These are phyloP conservation scores for Embidobia sp. DNA, from an alignment of 2,888 invertebrate genomes.

Conservation along the genomic window DNA sequence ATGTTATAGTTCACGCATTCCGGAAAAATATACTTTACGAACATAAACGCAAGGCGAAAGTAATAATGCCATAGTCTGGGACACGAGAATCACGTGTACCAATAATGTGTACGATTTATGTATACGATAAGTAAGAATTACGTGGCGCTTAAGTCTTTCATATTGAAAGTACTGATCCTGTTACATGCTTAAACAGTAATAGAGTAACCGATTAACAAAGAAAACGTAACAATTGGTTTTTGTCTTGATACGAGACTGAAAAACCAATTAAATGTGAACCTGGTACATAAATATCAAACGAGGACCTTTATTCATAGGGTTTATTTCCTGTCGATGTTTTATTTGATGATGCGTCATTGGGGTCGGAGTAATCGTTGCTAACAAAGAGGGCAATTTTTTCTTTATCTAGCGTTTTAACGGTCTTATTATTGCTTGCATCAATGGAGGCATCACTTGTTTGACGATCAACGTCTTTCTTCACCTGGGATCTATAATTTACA, in stretches of 20 bases:
- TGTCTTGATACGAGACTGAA: conserved; percentile 53
- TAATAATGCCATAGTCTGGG: conserved; percentile 40
- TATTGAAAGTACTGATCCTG: conserved; percentile 47
- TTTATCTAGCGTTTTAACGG: conserved; percentile 58
- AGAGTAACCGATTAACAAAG: conserved; percentile 19
- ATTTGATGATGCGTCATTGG: conserved; percentile 58
- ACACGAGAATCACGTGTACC: conserved; percentile 15
- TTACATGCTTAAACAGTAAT: conserved; percentile 47
- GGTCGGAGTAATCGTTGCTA: conserved; percentile 71
- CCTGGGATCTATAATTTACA: conserved; percentile 54
- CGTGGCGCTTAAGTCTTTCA: conserved; percentile 48
- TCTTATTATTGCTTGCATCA: conserved; percentile 37
- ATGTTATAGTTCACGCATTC: conserved; percentile 26
- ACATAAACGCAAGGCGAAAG: conserved; percentile 33
- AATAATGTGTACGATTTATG: conserved; percentile 33
- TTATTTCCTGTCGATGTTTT: conserved; percentile 19
- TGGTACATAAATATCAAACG: conserved; percentile 19
- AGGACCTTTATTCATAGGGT: conserved; percentile 15
- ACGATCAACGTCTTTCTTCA: conserved; percentile 55
- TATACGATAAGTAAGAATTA: conserved; percentile 43
- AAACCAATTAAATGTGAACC: conserved; percentile 16
- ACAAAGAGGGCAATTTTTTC: conserved; percentile 76
- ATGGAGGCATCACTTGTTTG: conserved; percentile 26
- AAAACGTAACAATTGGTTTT: conserved; percentile 21
- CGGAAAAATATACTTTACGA: conserved; percentile 13